phyloP scores from a whole-genome alignment of 2,797 vertebrate genomes.

The Jordanella pulchra region DNA sequence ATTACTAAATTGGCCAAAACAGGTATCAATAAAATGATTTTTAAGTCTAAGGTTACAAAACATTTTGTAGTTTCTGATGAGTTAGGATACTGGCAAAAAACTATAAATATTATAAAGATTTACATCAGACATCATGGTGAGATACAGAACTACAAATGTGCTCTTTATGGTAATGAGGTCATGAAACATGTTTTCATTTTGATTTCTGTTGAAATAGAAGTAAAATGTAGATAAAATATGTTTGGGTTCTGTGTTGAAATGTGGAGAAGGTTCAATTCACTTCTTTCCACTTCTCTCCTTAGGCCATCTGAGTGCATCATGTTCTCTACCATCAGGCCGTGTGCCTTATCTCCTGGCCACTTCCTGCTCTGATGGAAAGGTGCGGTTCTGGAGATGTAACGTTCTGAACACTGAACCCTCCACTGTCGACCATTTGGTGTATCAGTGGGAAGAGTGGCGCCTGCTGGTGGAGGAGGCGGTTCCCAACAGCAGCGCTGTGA shows the following conservation, averaged over 20 bases:
- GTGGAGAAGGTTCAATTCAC: background rate
- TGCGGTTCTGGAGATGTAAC: conserved; percentile 94
- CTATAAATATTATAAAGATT: background rate
- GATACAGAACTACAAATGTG: background rate
- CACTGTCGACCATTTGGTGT: conserved; percentile 62
- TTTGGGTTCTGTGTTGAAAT: background rate
- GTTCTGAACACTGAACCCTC: conserved; percentile 59
- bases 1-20: no score
- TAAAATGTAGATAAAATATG: background rate
- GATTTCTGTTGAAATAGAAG: background rate
- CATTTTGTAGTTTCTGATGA: background rate
- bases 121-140: background rate
- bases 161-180: background rate
- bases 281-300: conserved; percentile 27
- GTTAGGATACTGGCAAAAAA: background rate
- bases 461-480: conserved; percentile 89
- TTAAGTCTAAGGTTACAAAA: background rate
- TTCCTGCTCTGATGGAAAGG: conserved; percentile 92
- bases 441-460: conserved; percentile 96
- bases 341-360: conserved; percentile 96
- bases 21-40: no score
- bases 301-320: conserved; percentile 96
- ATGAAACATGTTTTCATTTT: background rate
- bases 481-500: conserved; percentile 85
- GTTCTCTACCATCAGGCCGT: conserved; percentile 89